Conservation (phyloP, 2,888 invertebrate genomes). For the Deroplatys truncata region DNA sequence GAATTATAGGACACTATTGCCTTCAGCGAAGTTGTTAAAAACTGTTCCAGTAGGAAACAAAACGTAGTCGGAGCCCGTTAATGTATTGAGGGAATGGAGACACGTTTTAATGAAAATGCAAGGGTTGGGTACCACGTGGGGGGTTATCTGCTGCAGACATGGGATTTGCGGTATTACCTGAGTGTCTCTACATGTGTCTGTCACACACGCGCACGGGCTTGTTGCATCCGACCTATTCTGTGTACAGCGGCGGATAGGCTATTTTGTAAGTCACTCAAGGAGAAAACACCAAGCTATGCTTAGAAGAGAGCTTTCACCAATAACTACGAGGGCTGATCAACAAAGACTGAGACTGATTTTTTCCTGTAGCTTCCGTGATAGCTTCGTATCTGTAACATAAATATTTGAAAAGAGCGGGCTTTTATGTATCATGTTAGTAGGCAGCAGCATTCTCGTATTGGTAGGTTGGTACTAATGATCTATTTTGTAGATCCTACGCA, state of each 20-base stretch:
- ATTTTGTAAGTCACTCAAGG: neutral
- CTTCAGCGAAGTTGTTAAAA: neutral
- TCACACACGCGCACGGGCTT: neutral
- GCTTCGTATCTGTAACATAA: too few species aligned
- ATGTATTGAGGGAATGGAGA: neutral
- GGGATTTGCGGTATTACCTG: conserved; percentile 11
- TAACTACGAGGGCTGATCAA: too few species aligned
- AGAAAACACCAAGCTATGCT: too few species aligned
- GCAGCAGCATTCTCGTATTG: too few species aligned
- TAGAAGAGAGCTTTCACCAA: too few species aligned
- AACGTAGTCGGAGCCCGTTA: neutral
- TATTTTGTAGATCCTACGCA: too few species aligned
- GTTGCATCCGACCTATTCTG: neutral
- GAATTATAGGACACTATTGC: neutral
- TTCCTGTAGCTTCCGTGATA: too few species aligned
- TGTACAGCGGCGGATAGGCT: neutral
- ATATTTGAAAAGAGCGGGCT: too few species aligned
- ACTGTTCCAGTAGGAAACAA: neutral
- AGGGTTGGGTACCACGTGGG: neutral
- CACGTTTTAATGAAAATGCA: neutral
- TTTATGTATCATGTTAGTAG: too few species aligned
- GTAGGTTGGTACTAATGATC: too few species aligned
- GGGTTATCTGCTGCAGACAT: neutral
- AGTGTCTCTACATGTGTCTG: neutral
- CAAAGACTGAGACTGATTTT: too few species aligned